phyloP scores from a whole-genome alignment of 2,797 vertebrate genomes.

The Perodicticus potto region DNA sequence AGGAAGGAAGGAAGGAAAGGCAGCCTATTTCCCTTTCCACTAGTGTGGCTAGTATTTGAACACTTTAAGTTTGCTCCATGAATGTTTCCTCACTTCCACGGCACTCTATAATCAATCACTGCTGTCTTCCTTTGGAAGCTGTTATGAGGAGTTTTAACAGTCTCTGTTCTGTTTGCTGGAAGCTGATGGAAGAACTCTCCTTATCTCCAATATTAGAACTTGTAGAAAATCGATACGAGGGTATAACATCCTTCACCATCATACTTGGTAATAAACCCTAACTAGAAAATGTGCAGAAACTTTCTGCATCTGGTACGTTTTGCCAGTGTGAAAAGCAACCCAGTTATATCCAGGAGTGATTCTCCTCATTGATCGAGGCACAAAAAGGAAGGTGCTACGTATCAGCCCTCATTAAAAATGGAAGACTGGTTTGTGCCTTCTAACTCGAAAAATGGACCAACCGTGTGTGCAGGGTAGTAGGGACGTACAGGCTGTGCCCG shows the following conservation, averaged over 20 bases:
- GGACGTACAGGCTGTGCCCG: not conserved
- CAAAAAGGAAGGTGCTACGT: not conserved
- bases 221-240: slow-evolving; percentile 73
- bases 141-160: slow-evolving; percentile 73
- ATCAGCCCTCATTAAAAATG: slow-evolving; percentile 57
- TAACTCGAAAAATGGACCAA: slow-evolving; percentile 9
- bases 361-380: not conserved
- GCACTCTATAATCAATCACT: slow-evolving; percentile 72
- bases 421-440: slow-evolving; percentile 26
- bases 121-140: slow-evolving; percentile 63
- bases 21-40: not conserved
- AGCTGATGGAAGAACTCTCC: slow-evolving; percentile 71
- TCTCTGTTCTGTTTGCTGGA: slow-evolving; percentile 25
- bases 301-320: not conserved
- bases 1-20: rapidly evolving
- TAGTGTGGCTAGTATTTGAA: not conserved
- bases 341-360: not conserved
- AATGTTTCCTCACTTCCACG: not conserved
- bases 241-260: slow-evolving; percentile 45
- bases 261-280: slow-evolving; percentile 44
- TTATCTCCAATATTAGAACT: slow-evolving; percentile 79
- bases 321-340: not conserved
- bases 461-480: not conserved
- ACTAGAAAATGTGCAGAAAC: slow-evolving; percentile 46
- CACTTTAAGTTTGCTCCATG: not conserved